A percentile compares a stretch with the other conserved stretches of the same genome.
Evolutionary conservation across 2,888 invertebrate species (phyloP).

Genomic region (Agrotis puta): DNA sequence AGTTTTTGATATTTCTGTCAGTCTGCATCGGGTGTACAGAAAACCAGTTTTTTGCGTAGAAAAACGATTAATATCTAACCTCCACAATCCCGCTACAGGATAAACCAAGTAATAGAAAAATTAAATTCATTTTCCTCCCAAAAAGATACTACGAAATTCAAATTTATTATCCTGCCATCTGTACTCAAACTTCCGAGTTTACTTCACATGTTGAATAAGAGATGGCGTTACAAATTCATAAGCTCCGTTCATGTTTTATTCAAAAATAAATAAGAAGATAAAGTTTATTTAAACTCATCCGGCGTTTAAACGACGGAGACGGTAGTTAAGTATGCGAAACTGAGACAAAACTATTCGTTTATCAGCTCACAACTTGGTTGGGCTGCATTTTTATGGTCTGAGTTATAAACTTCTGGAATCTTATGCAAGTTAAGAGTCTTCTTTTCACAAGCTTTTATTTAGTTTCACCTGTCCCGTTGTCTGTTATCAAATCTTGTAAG

Average conservation of each 20-base stretch:
- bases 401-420: slow-evolving; percentile 35
- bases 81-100: background rate
- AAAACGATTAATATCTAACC: background rate
- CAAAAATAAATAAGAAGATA: slow-evolving; percentile 63
- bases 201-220: slow-evolving; percentile 55
- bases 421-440: background rate
- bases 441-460: background rate
- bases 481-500: too few species aligned
- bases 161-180: slow-evolving; percentile 55
- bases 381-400: slow-evolving; percentile 42
- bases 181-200: slow-evolving; percentile 28
- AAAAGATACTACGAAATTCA: slow-evolving; percentile 26
- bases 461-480: too few species aligned
- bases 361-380: slow-evolving; percentile 63
- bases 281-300: slow-evolving; percentile 68
- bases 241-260: slow-evolving; percentile 64
- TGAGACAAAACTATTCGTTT: slow-evolving; percentile 69
- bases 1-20: background rate
- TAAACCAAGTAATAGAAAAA: background rate
- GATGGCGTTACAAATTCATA: slow-evolving; percentile 64
- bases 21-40: background rate
- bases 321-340: slow-evolving; percentile 68
- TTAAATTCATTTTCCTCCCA: background rate
- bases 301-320: slow-evolving; percentile 63
- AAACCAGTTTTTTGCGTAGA: too few species aligned